Conservation (phyloP, 2,113 vertebrate species). For the Python bivittatus region DNA sequence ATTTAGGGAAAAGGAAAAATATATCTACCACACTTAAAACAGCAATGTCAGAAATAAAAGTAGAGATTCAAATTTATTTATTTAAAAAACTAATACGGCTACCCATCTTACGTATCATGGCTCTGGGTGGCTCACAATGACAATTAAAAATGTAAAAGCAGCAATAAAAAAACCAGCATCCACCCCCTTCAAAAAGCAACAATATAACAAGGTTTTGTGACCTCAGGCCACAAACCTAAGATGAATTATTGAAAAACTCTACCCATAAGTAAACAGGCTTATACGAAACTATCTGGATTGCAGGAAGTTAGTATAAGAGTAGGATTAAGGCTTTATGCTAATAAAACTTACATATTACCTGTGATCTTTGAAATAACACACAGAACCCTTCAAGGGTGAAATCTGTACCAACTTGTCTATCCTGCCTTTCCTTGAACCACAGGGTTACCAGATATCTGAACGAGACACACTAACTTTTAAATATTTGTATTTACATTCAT, state of each 20-base stretch:
- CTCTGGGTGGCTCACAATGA: not conserved
- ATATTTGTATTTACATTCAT: not conserved
- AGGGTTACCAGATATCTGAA: not conserved
- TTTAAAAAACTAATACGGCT: not conserved
- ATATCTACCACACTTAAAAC: not conserved
- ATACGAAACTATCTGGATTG: not conserved
- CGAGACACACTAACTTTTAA: not conserved
- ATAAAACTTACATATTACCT: not conserved
- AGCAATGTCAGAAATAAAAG: not conserved
- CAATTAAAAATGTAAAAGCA: not conserved
- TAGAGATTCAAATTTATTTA: not conserved
- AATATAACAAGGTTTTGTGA: not conserved
- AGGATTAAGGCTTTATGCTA: not conserved
- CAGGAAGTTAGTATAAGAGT: not conserved
- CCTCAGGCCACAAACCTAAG: not conserved
- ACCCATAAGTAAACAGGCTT: not conserved
- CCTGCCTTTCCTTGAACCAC: not conserved
- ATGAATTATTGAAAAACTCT: not conserved
- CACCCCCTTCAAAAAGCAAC: not conserved
- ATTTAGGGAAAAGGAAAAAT: not conserved
- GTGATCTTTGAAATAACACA: not conserved
- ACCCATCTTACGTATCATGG: not conserved
- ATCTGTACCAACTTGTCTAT: not conserved
- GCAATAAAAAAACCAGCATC: not conserved
- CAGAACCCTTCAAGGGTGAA: not conserved